These are phyloP conservation scores for Muntiacus muntjak DNA, from an alignment of 2,113 vertebrate genomes.

Conservation along the genomic window DNA sequence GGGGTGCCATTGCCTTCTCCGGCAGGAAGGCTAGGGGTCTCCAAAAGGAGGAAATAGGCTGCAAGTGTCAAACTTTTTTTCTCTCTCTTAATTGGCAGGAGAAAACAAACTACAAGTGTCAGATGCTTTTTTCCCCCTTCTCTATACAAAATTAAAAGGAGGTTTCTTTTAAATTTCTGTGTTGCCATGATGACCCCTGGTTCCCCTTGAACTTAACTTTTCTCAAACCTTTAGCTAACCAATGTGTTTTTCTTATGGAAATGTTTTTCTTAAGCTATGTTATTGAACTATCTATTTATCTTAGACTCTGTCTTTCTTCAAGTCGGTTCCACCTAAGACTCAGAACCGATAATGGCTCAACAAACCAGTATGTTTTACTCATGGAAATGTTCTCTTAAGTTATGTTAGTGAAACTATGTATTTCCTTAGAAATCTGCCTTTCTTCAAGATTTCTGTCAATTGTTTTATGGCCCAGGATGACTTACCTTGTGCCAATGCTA, in stretches of 20 bases:
- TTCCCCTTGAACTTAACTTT: not conserved
- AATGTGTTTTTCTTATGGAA: not conserved
- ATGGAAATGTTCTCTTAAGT: not conserved
- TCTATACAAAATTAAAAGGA: not conserved
- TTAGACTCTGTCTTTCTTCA: not conserved
- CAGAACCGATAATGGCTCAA: not conserved
- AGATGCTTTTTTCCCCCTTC: not conserved
- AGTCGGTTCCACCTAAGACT: not conserved
- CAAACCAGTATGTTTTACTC: not conserved
- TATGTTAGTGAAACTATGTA: not conserved
- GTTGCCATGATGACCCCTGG: not conserved
- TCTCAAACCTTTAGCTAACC: not conserved
- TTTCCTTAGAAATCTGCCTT: not conserved
- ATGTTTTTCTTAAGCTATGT: not conserved
- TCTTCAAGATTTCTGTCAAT: not conserved
- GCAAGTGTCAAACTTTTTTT: not conserved
- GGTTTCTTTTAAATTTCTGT: not conserved
- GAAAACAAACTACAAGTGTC: not conserved
- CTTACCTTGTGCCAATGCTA: not conserved
- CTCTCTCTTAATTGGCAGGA: not conserved
- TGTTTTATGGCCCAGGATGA: not conserved
- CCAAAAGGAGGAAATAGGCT: not conserved
- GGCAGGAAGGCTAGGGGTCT: not conserved
- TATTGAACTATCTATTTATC: not conserved
- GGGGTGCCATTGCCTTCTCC: no score